Conservation (phyloP, 2,888 invertebrate species). For the Acrocera orbiculus region DNA sequence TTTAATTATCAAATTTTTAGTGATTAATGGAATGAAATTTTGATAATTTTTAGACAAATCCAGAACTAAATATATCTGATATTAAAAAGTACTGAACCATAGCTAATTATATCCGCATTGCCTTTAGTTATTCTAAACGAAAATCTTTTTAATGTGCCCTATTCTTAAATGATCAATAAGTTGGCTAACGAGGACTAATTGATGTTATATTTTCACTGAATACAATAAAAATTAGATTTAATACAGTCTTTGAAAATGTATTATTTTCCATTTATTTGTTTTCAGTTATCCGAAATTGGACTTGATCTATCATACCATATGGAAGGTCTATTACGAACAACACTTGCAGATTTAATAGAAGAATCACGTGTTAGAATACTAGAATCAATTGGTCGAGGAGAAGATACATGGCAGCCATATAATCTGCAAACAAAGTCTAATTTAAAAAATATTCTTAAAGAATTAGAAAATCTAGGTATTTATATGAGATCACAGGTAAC, state of each 20-base stretch:
- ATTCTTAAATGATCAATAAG: too few relatives aligned
- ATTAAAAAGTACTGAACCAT: too few relatives aligned
- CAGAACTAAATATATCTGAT: too few relatives aligned
- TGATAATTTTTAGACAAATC: too few relatives aligned
- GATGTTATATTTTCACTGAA: not conserved
- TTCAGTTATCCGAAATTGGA: slow-evolving; percentile 44
- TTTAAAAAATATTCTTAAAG: slow-evolving; percentile 24
- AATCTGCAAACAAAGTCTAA: slow-evolving; percentile 30
- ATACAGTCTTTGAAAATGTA: slow-evolving; percentile 15
- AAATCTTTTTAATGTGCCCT: too few relatives aligned
- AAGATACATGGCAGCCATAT: slow-evolving; percentile 30
- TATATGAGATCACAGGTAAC: slow-evolving; percentile 26
- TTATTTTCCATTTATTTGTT: too few relatives aligned
- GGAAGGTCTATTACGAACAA: slow-evolving; percentile 64
- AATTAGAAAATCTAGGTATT: slow-evolving; percentile 26
- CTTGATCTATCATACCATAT: slow-evolving; percentile 84
- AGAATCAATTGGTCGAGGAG: slow-evolving; percentile 28
- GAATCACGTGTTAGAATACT: slow-evolving; percentile 27
- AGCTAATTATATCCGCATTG: too few relatives aligned
- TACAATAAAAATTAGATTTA: not conserved
- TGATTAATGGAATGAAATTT: too few relatives aligned
- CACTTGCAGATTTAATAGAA: slow-evolving; percentile 32
- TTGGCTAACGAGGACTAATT: too few relatives aligned
- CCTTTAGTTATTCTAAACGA: too few relatives aligned
- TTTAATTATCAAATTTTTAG: not conserved